These are phyloP conservation scores for Oophaga sylvatica DNA, from an alignment of 2,797 vertebrate genomes.

Conservation along the genomic window DNA sequence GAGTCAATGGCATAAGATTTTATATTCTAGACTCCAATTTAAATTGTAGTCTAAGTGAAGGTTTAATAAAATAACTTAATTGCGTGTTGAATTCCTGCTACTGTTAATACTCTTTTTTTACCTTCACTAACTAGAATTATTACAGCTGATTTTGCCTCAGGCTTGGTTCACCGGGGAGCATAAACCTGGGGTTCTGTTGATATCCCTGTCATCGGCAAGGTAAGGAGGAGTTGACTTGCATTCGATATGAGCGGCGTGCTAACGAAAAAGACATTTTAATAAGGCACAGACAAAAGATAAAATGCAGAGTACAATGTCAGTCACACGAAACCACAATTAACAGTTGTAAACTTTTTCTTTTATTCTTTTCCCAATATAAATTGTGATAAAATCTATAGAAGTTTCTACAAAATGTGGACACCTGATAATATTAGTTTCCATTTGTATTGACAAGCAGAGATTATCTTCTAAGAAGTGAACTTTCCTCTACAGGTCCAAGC, in stretches of 20 bases:
- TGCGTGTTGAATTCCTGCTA: constrained; percentile 64
- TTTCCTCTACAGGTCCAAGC: constrained; percentile 9
- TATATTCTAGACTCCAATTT: constrained; percentile 11
- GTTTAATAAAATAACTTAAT: constrained; percentile 63
- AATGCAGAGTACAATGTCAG: constrained; percentile 11
- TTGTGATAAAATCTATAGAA: not conserved
- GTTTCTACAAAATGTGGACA: not conserved
- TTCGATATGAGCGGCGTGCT: constrained; percentile 61
- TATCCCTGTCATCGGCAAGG: constrained; percentile 84
- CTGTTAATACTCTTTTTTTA: constrained; percentile 67
- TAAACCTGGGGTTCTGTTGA: constrained; percentile 87
- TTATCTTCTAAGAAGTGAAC: not conserved
- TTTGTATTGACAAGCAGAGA: not conserved
- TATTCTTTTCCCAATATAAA: constrained; percentile 29
- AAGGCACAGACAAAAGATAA: constrained; percentile 56
- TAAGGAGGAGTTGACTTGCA: constrained; percentile 69
- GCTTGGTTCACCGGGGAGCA: constrained; percentile 80
- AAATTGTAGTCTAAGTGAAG: constrained; percentile 41
- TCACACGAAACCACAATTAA: constrained; percentile 37
- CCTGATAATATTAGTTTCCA: not conserved
- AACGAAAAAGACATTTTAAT: constrained; percentile 67
- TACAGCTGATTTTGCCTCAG: constrained; percentile 84
- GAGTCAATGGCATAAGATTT: constrained; percentile 17
- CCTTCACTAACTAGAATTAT: constrained; percentile 81
- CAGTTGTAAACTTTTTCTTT: constrained; percentile 26